Base-by-base conservation (phyloP, 2,888 invertebrate species). In the Cerastoderma edule region DNA sequence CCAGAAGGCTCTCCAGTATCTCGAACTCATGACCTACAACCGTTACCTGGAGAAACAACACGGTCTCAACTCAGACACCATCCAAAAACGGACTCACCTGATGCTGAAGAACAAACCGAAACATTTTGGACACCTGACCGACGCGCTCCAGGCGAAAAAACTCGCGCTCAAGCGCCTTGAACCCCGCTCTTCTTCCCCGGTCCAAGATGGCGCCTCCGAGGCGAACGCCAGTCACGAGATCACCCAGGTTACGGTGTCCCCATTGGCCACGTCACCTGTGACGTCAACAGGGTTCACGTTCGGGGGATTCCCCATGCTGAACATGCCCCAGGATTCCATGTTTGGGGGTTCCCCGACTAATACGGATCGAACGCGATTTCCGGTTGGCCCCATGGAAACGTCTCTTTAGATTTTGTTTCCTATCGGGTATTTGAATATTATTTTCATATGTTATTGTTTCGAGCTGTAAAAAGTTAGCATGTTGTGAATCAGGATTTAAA, bases 21-120 rank as follows among this genome's bases (percentile, higher is more conserved):
- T 87, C n/a, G 85, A 87, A 56, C 71, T 86, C 5, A 56, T 87
- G 44, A 83, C 83, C 2, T 85, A 79, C 70, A 78, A 78, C 64
- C 78, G 75, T 54, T 77, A 74, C 32, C 32, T 82, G 2, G 78
- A 82, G 27, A 46, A 50, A n/a, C 71, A 75, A 39, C 72, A 78
- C 32, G 48, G 64, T 22, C 10, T 76, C 1, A 77, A 76, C 27
- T 71, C 60, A 0, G 68, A 53, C 27, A 32, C 54, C 0, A 56
- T 82, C 0, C 70, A 69, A 46, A 67, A 67, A 56, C 56, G 60
- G 27, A 53, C 73, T 3, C 28, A 22, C 27, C 3, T 65, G 2
- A 6, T 78, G n/a, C 28, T 54, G 2, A 75, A 78, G n/a, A 71
- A 76, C 54, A 79, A 75, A 57, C 33, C 64, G 8, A 67, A 73